phyloP scores from a whole-genome alignment of 2,888 invertebrate genomes.

The Melanchra persicariae region DNA sequence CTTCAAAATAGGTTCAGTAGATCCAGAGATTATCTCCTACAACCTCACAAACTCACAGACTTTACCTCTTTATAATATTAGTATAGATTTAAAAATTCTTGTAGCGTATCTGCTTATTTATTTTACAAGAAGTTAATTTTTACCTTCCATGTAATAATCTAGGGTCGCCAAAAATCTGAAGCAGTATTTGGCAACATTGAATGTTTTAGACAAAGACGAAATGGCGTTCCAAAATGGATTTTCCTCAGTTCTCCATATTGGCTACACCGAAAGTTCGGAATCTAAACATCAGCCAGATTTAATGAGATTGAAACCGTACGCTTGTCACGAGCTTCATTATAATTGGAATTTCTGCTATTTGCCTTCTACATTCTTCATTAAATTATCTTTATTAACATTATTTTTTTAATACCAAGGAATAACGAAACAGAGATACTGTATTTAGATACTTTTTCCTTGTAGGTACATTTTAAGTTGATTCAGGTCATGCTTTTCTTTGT shows the following conservation, averaged over 20 bases:
- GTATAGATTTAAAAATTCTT: too few species aligned
- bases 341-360: conserved; percentile 30
- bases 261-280: conserved; percentile 8
- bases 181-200: background rate
- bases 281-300: conserved; percentile 22
- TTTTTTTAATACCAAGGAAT: background rate
- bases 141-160: too few species aligned
- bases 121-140: conserved; percentile 5
- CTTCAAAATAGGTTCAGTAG: too few species aligned
- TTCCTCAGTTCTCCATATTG: background rate
- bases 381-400: conserved; percentile 5
- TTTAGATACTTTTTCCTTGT: background rate
- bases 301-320: conserved; percentile 24
- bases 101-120: background rate
- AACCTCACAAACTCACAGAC: too few species aligned
- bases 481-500: conserved; percentile 23
- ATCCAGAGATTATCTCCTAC: too few species aligned
- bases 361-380: background rate
- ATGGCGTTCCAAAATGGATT: conserved; percentile 6
- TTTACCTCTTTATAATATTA: too few species aligned
- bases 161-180: background rate
- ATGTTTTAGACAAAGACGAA: background rate
- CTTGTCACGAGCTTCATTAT: conserved; percentile 38
- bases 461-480: conserved; percentile 10
- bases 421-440: background rate